Percentiles rank a stretch among this genome's conserved stretches.
Conservation (phyloP, 2,113 vertebrate genomes). For the Phodopus roborovskii region DNA sequence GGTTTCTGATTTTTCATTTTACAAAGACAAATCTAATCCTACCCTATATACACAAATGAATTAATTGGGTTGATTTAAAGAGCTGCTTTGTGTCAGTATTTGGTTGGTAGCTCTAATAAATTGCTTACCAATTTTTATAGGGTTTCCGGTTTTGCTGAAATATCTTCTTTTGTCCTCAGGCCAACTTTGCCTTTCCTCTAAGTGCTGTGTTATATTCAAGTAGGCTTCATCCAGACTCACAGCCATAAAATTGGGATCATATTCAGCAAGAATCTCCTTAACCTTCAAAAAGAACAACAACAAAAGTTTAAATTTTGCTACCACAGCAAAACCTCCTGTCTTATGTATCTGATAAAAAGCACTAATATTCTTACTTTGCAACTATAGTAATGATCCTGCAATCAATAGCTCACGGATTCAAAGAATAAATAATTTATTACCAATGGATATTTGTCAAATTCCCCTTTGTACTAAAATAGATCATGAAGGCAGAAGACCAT, state of each 20-base stretch:
- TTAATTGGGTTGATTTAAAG: conserved; percentile 40
- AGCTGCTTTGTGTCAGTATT: background rate
- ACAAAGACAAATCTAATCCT: conserved; percentile 29
- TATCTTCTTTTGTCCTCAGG: conserved; percentile 91
- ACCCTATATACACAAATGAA: background rate
- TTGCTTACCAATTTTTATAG: conserved; percentile 81
- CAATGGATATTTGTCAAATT: conserved; percentile 49
- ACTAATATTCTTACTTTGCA: conserved; percentile 68
- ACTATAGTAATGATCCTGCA: conserved; percentile 54
- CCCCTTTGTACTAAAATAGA: conserved; percentile 69
- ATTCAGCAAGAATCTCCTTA: conserved; percentile 93
- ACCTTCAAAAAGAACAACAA: conserved; percentile 88
- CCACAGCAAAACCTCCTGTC: conserved; percentile 58
- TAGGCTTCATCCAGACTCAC: conserved; percentile 98
- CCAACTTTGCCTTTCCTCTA: conserved; percentile 92
- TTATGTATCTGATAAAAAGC: conserved; percentile 42
- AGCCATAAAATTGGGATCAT: conserved; percentile 95
- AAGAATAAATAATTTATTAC: conserved; percentile 71
- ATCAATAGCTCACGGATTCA: conserved; percentile 66
- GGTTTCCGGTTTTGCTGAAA: conserved; percentile 70
- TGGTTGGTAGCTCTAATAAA: conserved; percentile 26
- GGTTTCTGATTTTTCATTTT: conserved; percentile 54
- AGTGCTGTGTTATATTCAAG: conserved; percentile 95
- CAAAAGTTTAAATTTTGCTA: conserved; percentile 66
- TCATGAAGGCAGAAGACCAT: conserved; percentile 46